A percentile compares a stretch with the other conserved stretches of the same genome.
Evolutionary conservation across 2,888 invertebrate genomes (phyloP).

Genomic region (Heliconius erato): DNA sequence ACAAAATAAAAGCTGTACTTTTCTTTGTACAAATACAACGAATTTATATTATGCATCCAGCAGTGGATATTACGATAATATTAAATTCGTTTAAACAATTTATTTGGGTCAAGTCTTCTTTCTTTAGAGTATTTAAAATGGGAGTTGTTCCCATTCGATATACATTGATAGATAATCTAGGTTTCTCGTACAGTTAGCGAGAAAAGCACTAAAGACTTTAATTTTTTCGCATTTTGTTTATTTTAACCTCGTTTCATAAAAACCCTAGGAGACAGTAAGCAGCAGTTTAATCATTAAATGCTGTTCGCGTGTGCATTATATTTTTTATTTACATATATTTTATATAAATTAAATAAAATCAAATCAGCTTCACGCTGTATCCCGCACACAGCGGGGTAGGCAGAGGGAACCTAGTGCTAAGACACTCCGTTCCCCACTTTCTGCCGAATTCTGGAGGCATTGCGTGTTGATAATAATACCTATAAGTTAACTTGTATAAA

Average conservation of each 20-base stretch:
- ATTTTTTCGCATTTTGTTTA: neutral
- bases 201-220: slow-evolving; percentile 20
- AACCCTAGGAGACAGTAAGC: neutral
- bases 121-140: slow-evolving; percentile 57
- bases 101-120: slow-evolving; percentile 61
- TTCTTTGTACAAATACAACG: neutral
- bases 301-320: neutral
- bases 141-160: slow-evolving; percentile 56
- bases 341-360: neutral
- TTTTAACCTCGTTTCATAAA: slow-evolving; percentile 30
- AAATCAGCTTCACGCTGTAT: too few species aligned
- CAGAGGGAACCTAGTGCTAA: too few species aligned
- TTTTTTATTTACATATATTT: neutral
- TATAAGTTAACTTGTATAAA: neutral
- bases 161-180: slow-evolving; percentile 49
- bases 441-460: too few species aligned
- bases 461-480: too few species aligned
- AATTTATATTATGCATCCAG: slow-evolving; percentile 48
- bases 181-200: slow-evolving; percentile 47
- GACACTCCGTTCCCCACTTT: too few species aligned
- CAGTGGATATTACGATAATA: slow-evolving; percentile 42
- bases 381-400: too few species aligned
- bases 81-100: slow-evolving; percentile 41
- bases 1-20: neutral
- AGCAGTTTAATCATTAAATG: neutral